Base-by-base conservation (phyloP, 1,140 invertebrate species). In the Meteorus sp. region DNA sequence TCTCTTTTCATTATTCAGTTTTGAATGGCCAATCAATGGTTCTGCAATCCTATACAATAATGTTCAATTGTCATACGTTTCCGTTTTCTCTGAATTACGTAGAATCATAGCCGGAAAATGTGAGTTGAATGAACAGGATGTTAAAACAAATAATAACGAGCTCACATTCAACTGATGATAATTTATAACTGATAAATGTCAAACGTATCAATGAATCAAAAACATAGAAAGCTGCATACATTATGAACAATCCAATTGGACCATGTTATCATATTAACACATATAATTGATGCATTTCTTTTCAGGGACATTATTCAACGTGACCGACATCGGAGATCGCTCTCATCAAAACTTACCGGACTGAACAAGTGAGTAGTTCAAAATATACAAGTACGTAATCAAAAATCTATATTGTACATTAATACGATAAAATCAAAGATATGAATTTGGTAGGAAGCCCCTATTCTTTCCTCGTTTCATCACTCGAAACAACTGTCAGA, bases 301-400 rank as follows among this genome's bases (percentile, higher is more conserved):
- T 67, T 3, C 62, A 72, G 70, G 45, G 68, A 70, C 50, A 59
- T 60, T 31, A 22, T 61, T 27, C 62, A 64, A 22, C 45, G 63
- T 20, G 68, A 70, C 13, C 63, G 65, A 52, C 62, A 56, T 22
- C 48, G 41, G 3, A 59, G 60, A 50, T 61, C 57, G 20, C 43
- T 64, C 33, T 50, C 61, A 25, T 59, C 63, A 6, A 61, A 67
- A 27, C 43, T 63, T 9, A 56, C 19, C 47, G 60, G 56, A 7
- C 44, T 72, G 3, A 67, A 70, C 33, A 70, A 70, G 70, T 72
- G 58, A 68, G 69, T 68, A 13, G 1, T 27, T 43, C 13, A 55
- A 22, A 27, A 3, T 7, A 5, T 15, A 39, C 35, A n/a, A 3
- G 35, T n/a, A n/a, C n/a, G n/a, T n/a, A n/a, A n/a, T n/a, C n/a